phyloP scores from a whole-genome alignment of 2,888 invertebrate species.

The Epiblema foenella region DNA sequence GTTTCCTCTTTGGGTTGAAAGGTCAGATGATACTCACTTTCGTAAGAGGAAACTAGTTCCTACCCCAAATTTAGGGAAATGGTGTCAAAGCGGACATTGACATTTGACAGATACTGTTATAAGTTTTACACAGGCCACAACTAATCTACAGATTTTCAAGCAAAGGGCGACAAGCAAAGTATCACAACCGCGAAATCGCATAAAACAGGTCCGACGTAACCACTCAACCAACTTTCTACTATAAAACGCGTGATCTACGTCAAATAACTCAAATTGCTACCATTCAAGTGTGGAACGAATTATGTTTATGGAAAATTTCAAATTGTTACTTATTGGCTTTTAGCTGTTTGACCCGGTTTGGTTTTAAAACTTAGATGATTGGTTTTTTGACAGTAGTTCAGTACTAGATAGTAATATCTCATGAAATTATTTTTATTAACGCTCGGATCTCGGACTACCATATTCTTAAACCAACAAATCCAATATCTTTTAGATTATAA shows the following conservation, averaged over 20 bases:
- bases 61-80: no score
- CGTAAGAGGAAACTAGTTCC: no score
- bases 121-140: background rate
- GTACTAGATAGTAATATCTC: no score
- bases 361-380: background rate
- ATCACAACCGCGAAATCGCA: slow-evolving; percentile 24
- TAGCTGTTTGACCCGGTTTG: slow-evolving; percentile 28
- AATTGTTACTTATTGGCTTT: slow-evolving; percentile 31
- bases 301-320: slow-evolving; percentile 22
- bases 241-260: slow-evolving; percentile 18
- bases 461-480: background rate
- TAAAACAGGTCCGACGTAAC: slow-evolving; percentile 17
- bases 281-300: slow-evolving; percentile 27
- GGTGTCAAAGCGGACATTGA: no score
- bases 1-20: no score
- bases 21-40: no score
- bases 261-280: slow-evolving; percentile 28
- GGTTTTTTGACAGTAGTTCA: background rate
- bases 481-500: no score
- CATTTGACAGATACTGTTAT: no score
- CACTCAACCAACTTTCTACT: slow-evolving; percentile 32
- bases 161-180: slow-evolving; percentile 20
- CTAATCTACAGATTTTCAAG: background rate
- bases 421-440: background rate
- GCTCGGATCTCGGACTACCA: background rate